A percentile compares a stretch with the other conserved stretches of the same genome.
Evolutionary conservation across 2,888 invertebrate genomes (phyloP).

Genomic region (Acanthococcus lagerstroemiae): DNA sequence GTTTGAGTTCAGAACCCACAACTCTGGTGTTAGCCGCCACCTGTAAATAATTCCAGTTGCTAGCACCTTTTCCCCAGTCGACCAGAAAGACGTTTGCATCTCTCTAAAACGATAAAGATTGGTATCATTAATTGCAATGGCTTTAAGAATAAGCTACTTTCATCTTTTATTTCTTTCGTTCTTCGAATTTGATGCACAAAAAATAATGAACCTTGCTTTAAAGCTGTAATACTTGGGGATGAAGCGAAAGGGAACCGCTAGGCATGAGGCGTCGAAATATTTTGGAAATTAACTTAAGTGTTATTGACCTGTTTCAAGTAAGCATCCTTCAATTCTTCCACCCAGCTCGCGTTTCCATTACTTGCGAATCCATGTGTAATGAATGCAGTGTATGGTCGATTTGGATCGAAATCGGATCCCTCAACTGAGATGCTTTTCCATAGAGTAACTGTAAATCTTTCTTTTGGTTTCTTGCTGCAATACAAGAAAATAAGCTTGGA

Average conservation of each 20-base stretch:
- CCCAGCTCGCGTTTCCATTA: constrained; percentile 50
- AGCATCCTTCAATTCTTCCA: constrained; percentile 49
- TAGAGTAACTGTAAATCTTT: constrained; percentile 33
- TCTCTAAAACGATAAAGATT: too few relatives aligned
- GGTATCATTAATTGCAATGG: too few relatives aligned
- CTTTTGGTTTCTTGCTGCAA: constrained; percentile 32
- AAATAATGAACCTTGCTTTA: too few relatives aligned
- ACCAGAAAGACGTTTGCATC: constrained; percentile 54
- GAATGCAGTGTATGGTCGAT: constrained; percentile 44
- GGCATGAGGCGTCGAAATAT: too few relatives aligned
- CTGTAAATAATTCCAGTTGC: constrained; percentile 49
- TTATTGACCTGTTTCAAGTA: constrained; percentile 49
- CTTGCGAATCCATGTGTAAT: constrained; percentile 57
- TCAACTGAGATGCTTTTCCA: constrained; percentile 41
- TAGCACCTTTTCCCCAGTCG: constrained; percentile 55
- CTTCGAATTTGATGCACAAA: too few relatives aligned
- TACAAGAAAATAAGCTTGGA: too few relatives aligned
- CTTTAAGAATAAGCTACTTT: too few relatives aligned
- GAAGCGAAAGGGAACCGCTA: too few relatives aligned
- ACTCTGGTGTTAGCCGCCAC: constrained; percentile 40
- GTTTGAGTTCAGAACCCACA: constrained; percentile 39
- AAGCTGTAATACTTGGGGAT: too few relatives aligned
- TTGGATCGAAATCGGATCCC: constrained; percentile 48
- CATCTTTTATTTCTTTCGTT: too few relatives aligned
- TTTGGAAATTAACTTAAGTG: too few relatives aligned